These are phyloP conservation scores for Ondatra zibethicus DNA, from an alignment of 2,113 vertebrate genomes.

Conservation along the genomic window DNA sequence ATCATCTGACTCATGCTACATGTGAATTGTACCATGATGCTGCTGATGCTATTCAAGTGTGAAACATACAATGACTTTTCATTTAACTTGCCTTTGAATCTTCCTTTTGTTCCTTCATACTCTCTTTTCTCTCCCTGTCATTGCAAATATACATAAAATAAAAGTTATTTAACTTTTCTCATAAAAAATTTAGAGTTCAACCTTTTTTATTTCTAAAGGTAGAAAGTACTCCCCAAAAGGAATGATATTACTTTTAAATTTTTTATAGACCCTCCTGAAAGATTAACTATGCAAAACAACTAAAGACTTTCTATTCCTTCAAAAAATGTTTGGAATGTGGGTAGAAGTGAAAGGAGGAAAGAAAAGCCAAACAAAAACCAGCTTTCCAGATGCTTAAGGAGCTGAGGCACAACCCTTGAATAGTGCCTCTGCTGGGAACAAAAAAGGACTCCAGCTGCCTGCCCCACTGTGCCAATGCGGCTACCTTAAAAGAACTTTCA, in stretches of 20 bases:
- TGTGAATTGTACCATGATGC: neutral
- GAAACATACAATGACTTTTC: neutral
- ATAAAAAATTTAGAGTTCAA: conserved; percentile 6
- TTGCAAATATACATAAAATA: conserved; percentile 28
- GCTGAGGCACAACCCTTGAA: neutral
- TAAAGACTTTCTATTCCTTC: neutral
- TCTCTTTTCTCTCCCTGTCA: neutral
- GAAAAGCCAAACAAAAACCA: conserved; percentile 52
- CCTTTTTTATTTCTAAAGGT: conserved; percentile 30
- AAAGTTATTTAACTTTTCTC: neutral
- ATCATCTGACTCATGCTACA: neutral
- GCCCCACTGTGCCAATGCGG: conserved; percentile 8
- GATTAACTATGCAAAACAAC: conserved; percentile 41
- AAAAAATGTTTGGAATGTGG: neutral
- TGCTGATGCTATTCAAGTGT: neutral
- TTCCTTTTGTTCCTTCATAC: conserved; percentile 7
- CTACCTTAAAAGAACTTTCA: conserved; percentile 33
- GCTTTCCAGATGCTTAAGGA: conserved; percentile 19
- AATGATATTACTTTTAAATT: neutral
- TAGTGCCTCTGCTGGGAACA: conserved; percentile 29
- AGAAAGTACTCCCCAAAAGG: conserved; percentile 3
- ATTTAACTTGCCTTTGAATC: conserved; percentile 6
- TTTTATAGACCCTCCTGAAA: conserved; percentile 38
- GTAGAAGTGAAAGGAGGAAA: conserved; percentile 30
- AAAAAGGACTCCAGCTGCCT: conserved; percentile 3